Evolutionary conservation across 2,113 vertebrate species (phyloP).

Genomic region (Psilopsiagon aurifrons): DNA sequence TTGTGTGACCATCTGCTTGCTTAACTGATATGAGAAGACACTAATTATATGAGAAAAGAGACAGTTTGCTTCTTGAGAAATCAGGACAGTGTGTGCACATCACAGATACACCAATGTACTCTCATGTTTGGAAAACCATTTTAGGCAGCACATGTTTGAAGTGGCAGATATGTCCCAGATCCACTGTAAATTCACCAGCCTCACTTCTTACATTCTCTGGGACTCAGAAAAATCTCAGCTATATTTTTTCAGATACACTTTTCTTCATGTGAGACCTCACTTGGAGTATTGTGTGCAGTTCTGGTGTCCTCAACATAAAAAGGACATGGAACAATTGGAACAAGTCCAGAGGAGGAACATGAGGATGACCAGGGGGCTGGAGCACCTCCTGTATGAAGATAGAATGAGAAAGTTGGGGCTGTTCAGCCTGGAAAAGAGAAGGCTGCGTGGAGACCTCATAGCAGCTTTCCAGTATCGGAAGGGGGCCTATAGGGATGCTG

Average conservation of each 20-base stretch:
- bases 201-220: background rate
- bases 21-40: conserved; percentile 32
- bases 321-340: no score
- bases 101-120: background rate
- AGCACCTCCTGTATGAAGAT: no score
- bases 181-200: background rate
- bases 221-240: background rate
- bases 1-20: conserved; percentile 56
- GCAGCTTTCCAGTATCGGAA: no score
- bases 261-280: background rate
- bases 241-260: background rate
- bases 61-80: conserved; percentile 20
- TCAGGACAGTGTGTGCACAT: background rate
- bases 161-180: background rate
- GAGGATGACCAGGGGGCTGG: no score
- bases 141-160: background rate
- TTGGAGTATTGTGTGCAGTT: no score
- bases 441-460: no score
- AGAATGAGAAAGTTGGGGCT: no score
- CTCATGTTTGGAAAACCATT: background rate
- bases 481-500: no score
- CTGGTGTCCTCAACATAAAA: no score
- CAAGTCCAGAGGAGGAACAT: no score
- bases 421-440: no score
- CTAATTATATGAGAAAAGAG: conserved; percentile 32